A percentile compares a stretch with the other conserved stretches of the same genome.
These are phyloP conservation scores for Lerista edwardsae DNA, from an alignment of 2,797 vertebrate genomes.

Conservation along the genomic window DNA sequence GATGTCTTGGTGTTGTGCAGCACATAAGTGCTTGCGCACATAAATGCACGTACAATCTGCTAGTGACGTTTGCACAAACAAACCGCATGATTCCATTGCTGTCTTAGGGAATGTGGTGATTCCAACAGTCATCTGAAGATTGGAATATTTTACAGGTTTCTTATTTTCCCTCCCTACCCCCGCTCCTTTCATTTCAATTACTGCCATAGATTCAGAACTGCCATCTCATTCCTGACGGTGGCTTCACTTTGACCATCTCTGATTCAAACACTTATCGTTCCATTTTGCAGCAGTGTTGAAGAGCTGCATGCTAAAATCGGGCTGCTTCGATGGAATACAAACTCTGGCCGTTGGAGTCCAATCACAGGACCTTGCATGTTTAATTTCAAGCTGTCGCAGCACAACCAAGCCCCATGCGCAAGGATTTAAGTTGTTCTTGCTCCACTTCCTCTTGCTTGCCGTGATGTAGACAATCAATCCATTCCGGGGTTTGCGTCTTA, in stretches of 20 bases:
- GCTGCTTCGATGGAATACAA: slow-evolving; percentile 66
- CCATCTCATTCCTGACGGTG: slow-evolving; percentile 68
- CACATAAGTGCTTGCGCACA: neutral
- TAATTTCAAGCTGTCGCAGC: slow-evolving; percentile 63
- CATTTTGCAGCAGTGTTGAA: slow-evolving; percentile 64
- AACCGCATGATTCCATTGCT: slow-evolving; percentile 52
- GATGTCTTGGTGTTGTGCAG: slow-evolving; percentile 67
- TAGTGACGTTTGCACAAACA: slow-evolving; percentile 62
- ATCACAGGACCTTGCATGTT: slow-evolving; percentile 61
- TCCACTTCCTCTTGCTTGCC: slow-evolving; percentile 56
- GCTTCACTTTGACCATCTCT: slow-evolving; percentile 63
- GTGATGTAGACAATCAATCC: slow-evolving; percentile 42
- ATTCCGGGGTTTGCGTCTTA: slow-evolving; percentile 48
- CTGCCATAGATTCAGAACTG: slow-evolving; percentile 57
- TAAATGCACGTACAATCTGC: slow-evolving; percentile 48
- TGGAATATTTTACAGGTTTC: slow-evolving; percentile 35
- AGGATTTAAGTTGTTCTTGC: slow-evolving; percentile 53
- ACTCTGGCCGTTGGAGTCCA: slow-evolving; percentile 63
- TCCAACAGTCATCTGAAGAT: slow-evolving; percentile 64
- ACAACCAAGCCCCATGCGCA: slow-evolving; percentile 46
- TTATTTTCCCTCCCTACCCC: neutral
- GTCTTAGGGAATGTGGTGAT: slow-evolving; percentile 46
- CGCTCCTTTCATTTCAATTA: slow-evolving; percentile 58
- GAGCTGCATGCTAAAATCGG: slow-evolving; percentile 55
- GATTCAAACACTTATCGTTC: slow-evolving; percentile 72